These are phyloP conservation scores for Arge pagana DNA, from an alignment of 2,888 invertebrate species.

Conservation along the genomic window DNA sequence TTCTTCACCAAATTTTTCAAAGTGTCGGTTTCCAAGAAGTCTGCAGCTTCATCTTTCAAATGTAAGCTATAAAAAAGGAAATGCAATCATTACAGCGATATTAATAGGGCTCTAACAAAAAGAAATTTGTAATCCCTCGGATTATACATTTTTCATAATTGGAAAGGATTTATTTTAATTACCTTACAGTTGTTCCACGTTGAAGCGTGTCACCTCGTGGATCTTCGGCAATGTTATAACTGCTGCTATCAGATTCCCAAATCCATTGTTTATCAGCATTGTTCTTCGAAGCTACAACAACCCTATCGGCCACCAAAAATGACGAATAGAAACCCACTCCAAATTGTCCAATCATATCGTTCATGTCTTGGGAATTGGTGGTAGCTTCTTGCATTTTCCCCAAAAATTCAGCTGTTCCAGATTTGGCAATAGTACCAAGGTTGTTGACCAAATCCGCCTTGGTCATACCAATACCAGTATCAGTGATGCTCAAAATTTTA, in stretches of 20 bases:
- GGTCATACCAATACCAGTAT: constrained; percentile 98
- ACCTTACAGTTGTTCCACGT: constrained; percentile 87
- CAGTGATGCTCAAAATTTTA: constrained; percentile 89
- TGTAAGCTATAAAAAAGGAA: constrained; percentile 68
- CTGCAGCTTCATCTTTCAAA: constrained; percentile 95
- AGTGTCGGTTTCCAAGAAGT: constrained; percentile 92
- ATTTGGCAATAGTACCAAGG: constrained; percentile 97
- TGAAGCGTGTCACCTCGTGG: constrained; percentile 90
- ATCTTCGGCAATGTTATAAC: constrained; percentile 90
- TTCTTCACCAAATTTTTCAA: constrained; percentile 91
- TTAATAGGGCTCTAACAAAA: constrained; percentile 6
- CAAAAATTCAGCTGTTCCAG: constrained; percentile 95
- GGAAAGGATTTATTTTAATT: constrained; percentile 32
- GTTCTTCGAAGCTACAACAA: constrained; percentile 94
- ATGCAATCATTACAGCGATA: constrained; percentile 11
- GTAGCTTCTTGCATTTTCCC: constrained; percentile 80
- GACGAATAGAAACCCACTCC: constrained; percentile 99
- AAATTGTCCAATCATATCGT: constrained; percentile 99
- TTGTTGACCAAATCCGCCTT: constrained; percentile 91
- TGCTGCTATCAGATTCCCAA: constrained; percentile 95
- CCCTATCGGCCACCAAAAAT: constrained; percentile 93
- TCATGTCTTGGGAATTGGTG: constrained; percentile 73
- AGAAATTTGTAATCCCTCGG: background rate
- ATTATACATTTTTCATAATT: constrained; percentile 37
- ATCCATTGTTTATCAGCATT: constrained; percentile 93